phyloP scores from a whole-genome alignment of 2,888 invertebrate species.

The Hermaeophaga mercurialis region DNA sequence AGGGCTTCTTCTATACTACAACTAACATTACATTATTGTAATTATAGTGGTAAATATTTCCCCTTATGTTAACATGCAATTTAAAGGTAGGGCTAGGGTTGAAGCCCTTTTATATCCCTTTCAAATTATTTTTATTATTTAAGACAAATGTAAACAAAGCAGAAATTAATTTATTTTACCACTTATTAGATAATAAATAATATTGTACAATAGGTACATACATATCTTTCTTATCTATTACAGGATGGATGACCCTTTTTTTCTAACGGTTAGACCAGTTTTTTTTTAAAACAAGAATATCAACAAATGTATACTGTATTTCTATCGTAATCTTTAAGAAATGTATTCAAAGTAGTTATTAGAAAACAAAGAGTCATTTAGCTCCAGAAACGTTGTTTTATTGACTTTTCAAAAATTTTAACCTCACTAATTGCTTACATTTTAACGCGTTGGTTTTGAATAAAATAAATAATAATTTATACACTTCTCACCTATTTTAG shows the following conservation, averaged over 20 bases:
- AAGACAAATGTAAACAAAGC: conserved; percentile 21
- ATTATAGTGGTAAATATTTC: background rate
- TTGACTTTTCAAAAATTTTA: conserved; percentile 22
- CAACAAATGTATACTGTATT: too few species aligned
- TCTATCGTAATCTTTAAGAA: too few species aligned
- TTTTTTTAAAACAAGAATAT: background rate
- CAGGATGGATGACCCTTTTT: conserved; percentile 7
- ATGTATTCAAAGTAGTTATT: conserved; percentile 4
- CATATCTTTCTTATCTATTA: too few species aligned
- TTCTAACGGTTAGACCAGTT: background rate
- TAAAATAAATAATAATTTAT: conserved; percentile 4
- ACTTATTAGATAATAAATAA: too few species aligned
- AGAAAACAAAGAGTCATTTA: conserved; percentile 3
- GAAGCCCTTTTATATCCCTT: conserved; percentile 22
- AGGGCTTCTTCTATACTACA: too few species aligned
- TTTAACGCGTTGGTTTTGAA: conserved; percentile 2
- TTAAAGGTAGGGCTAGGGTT: conserved; percentile 34
- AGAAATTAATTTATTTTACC: too few species aligned
- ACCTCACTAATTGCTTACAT: conserved; percentile 20
- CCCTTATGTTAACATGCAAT: conserved; percentile 31
- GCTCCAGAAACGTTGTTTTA: conserved; percentile 7
- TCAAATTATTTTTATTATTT: conserved; percentile 31
- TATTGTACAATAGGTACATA: too few species aligned
- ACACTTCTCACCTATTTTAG: conserved; percentile 7
- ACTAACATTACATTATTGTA: too few species aligned